Evolutionary conservation across 2,797 vertebrate genomes (phyloP).

Genomic region (Loris lydekkerianus): DNA sequence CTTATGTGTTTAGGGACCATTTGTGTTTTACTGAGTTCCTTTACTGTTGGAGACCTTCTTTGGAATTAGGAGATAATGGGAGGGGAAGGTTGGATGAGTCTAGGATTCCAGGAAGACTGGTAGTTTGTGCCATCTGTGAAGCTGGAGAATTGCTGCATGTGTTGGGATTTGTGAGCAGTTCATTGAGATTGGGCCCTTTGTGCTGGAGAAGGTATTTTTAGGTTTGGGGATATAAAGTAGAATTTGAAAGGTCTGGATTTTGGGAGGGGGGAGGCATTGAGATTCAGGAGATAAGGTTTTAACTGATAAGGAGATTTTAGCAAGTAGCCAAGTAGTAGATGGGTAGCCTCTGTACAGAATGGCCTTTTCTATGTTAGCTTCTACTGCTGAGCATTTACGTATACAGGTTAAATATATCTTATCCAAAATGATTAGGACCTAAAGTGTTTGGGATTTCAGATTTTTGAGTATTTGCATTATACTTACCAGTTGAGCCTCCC

Average conservation of each 20-base stretch:
- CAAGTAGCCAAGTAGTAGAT: background rate
- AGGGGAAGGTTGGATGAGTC: background rate
- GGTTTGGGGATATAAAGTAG: slow-evolving; percentile 30
- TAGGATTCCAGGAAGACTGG: slow-evolving; percentile 31
- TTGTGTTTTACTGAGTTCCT: slow-evolving; percentile 2
- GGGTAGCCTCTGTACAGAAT: background rate
- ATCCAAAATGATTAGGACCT: background rate
- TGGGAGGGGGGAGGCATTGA: background rate
- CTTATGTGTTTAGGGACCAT: background rate
- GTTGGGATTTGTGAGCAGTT: background rate
- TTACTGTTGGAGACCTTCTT: background rate
- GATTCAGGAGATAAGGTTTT: background rate
- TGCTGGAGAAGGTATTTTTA: slow-evolving; percentile 18
- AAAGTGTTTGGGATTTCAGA: background rate
- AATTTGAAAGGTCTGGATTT: slow-evolving; percentile 1
- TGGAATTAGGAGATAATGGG: background rate
- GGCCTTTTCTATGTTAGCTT: background rate
- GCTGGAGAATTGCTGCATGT: background rate
- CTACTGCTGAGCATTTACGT: background rate
- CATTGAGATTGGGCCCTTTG: background rate
- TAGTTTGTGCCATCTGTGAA: slow-evolving; percentile 9
- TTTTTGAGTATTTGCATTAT: background rate
- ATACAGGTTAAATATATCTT: background rate
- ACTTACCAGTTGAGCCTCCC: background rate
- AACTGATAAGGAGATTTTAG: background rate